Evolutionary conservation across 2,113 vertebrate species (phyloP).

Genomic region (Spheniscus mendiculus): DNA sequence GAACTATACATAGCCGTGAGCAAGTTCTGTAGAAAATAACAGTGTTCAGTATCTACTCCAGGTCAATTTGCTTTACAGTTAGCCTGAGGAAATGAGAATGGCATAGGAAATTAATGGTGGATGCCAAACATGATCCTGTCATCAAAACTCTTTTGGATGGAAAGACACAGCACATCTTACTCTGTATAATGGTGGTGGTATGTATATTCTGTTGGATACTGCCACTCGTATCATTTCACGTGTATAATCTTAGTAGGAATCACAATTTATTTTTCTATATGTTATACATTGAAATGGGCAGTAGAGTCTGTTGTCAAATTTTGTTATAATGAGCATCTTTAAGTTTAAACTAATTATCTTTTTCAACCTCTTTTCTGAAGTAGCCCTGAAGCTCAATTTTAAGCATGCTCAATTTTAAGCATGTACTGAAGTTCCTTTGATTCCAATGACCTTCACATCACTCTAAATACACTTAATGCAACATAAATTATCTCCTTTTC

Average conservation of each 20-base stretch:
- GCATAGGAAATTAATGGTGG: not conserved
- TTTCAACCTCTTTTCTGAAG: not conserved
- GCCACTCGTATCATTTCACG: not conserved
- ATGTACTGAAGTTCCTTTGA: not conserved
- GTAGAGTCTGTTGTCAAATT: not conserved
- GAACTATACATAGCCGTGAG: not conserved
- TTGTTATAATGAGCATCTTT: not conserved
- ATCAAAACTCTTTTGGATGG: not conserved
- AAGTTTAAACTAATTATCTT: not conserved
- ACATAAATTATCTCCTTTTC: not conserved
- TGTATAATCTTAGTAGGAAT: not conserved
- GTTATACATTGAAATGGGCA: not conserved
- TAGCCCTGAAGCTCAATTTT: not conserved
- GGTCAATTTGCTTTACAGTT: not conserved
- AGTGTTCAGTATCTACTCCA: not conserved
- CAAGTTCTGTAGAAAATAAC: not conserved
- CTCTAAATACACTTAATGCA: not conserved
- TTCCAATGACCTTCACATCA: not conserved
- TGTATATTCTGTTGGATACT: fast-evolving
- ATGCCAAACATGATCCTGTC: not conserved
- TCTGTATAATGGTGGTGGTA: not conserved
- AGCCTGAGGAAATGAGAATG: not conserved
- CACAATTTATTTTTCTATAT: not conserved
- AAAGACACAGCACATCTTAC: not conserved
- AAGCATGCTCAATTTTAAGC: not conserved